phyloP scores from a whole-genome alignment of 2,113 vertebrate species.

The Sylvicapra grimmia region DNA sequence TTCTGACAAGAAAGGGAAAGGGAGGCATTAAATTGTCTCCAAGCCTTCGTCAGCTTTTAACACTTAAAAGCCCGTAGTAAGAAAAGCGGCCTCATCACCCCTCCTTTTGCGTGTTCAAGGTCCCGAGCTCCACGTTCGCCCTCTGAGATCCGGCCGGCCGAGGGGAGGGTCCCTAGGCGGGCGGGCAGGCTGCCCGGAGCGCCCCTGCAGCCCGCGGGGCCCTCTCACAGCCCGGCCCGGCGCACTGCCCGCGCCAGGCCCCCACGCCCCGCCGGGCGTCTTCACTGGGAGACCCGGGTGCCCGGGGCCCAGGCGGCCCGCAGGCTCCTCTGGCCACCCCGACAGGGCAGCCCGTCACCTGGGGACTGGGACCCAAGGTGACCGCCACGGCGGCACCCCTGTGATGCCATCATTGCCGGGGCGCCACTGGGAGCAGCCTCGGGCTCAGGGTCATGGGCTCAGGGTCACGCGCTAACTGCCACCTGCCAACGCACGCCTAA shows the following conservation, averaged over 20 bases:
- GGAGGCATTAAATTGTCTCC: not conserved
- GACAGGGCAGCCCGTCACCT: not conserved
- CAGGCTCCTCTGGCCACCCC: not conserved
- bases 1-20: not conserved
- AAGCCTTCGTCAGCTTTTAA: not conserved
- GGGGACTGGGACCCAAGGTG: not conserved
- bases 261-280: not conserved
- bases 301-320: not conserved
- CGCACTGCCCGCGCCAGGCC: not conserved
- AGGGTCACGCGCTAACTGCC: accelerated
- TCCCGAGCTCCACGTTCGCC: not conserved
- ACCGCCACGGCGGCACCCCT: accelerated
- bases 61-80: not conserved
- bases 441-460: accelerated
- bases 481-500: no score
- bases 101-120: not conserved
- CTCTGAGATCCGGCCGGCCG: not conserved
- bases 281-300: no score
- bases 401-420: not conserved
- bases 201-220: not conserved
- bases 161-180: not conserved
- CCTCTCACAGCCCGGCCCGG: not conserved
- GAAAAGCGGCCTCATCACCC: not conserved
- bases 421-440: accelerated
- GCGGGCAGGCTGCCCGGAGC: not conserved